phyloP scores from a whole-genome alignment of 1,140 invertebrate species.

The Nasonia vitripennis region DNA sequence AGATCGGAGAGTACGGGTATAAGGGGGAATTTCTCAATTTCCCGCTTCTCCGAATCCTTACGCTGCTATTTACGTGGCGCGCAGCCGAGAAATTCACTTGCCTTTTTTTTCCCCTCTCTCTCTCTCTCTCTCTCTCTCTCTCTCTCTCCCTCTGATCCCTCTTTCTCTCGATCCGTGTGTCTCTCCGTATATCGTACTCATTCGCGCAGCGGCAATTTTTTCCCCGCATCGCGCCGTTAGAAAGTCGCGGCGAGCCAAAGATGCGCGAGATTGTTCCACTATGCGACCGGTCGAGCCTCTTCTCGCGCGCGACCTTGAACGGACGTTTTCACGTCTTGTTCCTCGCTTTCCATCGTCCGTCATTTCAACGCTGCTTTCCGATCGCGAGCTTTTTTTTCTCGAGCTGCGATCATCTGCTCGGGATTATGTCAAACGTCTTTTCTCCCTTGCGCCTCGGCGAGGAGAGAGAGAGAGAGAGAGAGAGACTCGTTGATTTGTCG shows the following conservation, averaged over 20 bases:
- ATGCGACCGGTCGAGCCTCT: constrained; percentile 41
- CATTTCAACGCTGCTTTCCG: constrained; percentile 37
- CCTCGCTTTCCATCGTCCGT: constrained; percentile 49
- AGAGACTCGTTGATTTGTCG: constrained; percentile 20
- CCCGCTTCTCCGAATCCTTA: constrained; percentile 33
- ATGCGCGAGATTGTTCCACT: constrained; percentile 40
- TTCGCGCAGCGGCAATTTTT: neutral
- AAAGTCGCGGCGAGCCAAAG: neutral
- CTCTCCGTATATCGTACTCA: neutral
- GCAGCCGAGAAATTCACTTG: constrained; percentile 34
- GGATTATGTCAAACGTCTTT: constrained; percentile 48
- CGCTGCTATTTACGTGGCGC: constrained; percentile 26
- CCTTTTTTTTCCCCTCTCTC: constrained; percentile 33
- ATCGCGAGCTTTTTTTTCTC: neutral
- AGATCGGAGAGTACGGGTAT: neutral
- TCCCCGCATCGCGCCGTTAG: neutral
- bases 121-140: too few relatives aligned
- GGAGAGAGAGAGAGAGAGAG: neutral
- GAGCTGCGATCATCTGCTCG: constrained; percentile 19
- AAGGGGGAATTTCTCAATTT: constrained; percentile 27
- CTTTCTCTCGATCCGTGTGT: neutral
- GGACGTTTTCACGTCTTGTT: constrained; percentile 37
- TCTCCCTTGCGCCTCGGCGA: neutral
- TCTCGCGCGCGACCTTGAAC: constrained; percentile 28
- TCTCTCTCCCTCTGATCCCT: too few relatives aligned